These are phyloP conservation scores for Tenrec ecaudatus DNA, from an alignment of 2,113 vertebrate species.

Conservation along the genomic window DNA sequence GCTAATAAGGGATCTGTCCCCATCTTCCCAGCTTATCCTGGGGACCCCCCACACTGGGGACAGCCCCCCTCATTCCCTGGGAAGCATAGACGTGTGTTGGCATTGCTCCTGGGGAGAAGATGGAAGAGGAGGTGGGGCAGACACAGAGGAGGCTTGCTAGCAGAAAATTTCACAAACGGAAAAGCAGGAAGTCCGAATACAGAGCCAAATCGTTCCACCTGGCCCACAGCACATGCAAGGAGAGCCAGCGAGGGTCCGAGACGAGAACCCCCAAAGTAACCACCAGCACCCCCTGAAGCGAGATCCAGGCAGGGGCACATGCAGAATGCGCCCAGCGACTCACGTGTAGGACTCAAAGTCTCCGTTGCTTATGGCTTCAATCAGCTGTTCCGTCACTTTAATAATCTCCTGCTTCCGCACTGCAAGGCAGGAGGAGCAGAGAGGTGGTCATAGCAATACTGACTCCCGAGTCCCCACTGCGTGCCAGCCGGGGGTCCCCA, in stretches of 20 bases:
- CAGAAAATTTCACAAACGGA: background rate
- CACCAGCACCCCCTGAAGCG: background rate
- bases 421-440: conserved; percentile 81
- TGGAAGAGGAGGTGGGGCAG: background rate
- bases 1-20: background rate
- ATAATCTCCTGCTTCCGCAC: conserved; percentile 96
- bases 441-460: background rate
- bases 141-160: background rate
- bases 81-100: background rate
- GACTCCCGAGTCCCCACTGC: background rate
- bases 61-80: background rate
- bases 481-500: background rate
- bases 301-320: conserved; percentile 40
- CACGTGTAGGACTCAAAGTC: conserved; percentile 96
- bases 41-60: background rate
- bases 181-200: background rate
- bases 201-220: background rate
- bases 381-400: conserved; percentile 96
- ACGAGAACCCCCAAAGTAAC: background rate
- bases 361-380: conserved; percentile 97
- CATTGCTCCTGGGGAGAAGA: background rate
- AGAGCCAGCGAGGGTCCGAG: background rate
- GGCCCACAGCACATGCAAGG: conserved; percentile 58
- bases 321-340: conserved; percentile 83
- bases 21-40: background rate